Base-by-base conservation (phyloP, 2,888 invertebrate genomes). In the Calameuta idolon region DNA sequence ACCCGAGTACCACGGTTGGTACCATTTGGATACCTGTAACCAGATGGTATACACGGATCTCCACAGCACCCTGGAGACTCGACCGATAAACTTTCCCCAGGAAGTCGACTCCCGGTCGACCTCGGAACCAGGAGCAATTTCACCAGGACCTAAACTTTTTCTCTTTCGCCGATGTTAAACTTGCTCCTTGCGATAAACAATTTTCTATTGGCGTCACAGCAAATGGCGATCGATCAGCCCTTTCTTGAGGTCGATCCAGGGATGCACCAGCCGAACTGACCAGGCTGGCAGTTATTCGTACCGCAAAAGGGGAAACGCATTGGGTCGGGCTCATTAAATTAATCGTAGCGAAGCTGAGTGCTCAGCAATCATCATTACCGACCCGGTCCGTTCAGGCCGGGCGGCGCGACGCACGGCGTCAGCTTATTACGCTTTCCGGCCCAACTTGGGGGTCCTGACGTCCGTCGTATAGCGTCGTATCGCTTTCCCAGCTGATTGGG, bases 291-390 rank as follows among this genome's bases (percentile, higher is more conserved):
- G 23, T 4, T 30, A 23, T 12, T 34, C 35, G 74, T 74, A 73
- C 78, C 76, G 77, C 75, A 78, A 74, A 76, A 74, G 69, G 69
- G 34, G 33, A 35, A 69, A 68, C 69, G 33, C n/a, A 73, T 71
- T 35, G 74, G 74, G 69, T 23, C 30, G 78, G 37, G 77, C 79
- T 55, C 79, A 76, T 82, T 85, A 81, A 87, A 86, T 86, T 87
- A 85, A 86, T 86, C 82, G 83, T 81, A 77, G 83, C 82, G 80
- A 81, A 81, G 79, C 83, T 83, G 86, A 85, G 86, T 85, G 84
- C 82, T 81, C 81, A 82, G 85, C 86, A 85, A 86, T 87, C 85
- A 86, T 86, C 87, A 83, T 86, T 87, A 87, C 35, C 74, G 71
- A 71, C 71, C n/a, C 71, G 71, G 71, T 35, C 71, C 71, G 71